Percentiles rank a stretch among this genome's conserved stretches.
Conservation (phyloP, 2,797 vertebrate species). For the Galagoides demidoff region DNA sequence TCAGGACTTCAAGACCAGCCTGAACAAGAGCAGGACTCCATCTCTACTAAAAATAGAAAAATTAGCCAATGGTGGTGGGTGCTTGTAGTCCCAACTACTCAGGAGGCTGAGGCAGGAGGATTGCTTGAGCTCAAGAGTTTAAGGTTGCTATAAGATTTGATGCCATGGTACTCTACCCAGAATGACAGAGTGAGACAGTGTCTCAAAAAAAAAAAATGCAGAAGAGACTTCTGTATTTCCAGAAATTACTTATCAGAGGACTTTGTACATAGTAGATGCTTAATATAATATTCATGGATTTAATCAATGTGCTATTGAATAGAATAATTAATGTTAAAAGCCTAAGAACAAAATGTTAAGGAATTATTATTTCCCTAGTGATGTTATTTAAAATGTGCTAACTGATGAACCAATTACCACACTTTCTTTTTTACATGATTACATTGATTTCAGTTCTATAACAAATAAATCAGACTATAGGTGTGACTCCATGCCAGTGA, state of each 20-base stretch:
- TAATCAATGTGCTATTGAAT: neutral
- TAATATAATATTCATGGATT: neutral
- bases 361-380: neutral
- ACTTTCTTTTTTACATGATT: constrained; percentile 35
- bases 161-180: no score
- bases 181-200: no score
- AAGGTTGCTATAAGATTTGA: no score
- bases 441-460: constrained; percentile 7
- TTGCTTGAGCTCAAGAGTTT: no score
- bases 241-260: neutral
- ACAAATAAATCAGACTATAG: neutral
- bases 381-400: constrained; percentile 10
- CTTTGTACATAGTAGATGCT: neutral
- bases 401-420: neutral
- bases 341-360: neutral
- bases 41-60: no score
- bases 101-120: no score
- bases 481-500: neutral
- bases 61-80: no score
- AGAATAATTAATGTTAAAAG: constrained; percentile 9
- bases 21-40: no score
- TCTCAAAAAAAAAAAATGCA: no score
- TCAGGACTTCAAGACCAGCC: no score
- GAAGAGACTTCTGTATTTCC: constrained; percentile 4
- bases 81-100: no score